Evolutionary conservation across 2,113 vertebrate genomes (phyloP), one percentile per base, ranked within the genome.

Genomic region (Phaethon lepturus): DNA sequence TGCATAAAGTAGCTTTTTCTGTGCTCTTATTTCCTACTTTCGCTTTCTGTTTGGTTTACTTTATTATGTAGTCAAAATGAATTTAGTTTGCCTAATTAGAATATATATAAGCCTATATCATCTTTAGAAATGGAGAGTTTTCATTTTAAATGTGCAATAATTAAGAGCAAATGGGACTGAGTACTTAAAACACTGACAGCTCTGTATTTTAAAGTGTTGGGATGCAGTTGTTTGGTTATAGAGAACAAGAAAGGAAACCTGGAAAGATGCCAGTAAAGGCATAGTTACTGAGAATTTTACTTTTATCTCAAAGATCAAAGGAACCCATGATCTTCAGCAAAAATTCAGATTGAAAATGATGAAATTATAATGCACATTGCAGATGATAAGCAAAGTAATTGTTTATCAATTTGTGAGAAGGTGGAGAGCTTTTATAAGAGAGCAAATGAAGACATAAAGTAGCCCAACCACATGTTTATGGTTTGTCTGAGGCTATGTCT

Each of bases 291-390:
- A n/a, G n/a, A 93, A 74, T 60, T 84, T 95, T 84, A 80, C 77
- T 97, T 96, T 89, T 84, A 91, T 96, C 91, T 72, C 6, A 19
- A 80, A 93, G 76, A 97, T 90, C 82, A 97, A 95, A 97, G 33
- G 10, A 78, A 76, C 5, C 12, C 49, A 73, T 6, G 28, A 92
- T 94, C 92, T 93, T 96, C 79, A 82, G 85, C 40, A 90, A 94
- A 88, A 93, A 85, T 66, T 81, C 17, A 77, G 60, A 89, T 83
- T 24, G 87, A 59, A 98, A 93, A 26, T 40, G 44, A 84, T 74
- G 31, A 92, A 95, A 95, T 94, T 82, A 47, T 78, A 90, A 90
- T 82, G 80, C 31, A 74, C 28, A 22, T 68, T 71, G 38, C 24
- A 79, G 71, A 71, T 62, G 47, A 91, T 76, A 88, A 96, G 47